Evolutionary conservation across 2,888 invertebrate species (phyloP).

Genomic region (Prostheceraeus crozeri): DNA sequence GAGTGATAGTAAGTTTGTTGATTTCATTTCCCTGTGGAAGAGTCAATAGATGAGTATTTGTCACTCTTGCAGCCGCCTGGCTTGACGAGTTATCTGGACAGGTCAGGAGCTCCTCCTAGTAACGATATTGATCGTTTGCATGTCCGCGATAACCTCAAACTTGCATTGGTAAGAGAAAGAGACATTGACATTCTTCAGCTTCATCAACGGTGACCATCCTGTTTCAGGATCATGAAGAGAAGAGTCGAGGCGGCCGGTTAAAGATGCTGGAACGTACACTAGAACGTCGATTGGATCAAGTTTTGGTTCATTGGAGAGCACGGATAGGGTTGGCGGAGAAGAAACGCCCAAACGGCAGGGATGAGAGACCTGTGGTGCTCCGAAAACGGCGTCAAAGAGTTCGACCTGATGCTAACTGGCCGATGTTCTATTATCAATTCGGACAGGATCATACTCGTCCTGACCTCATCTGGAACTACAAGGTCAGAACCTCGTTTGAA

Average conservation of each 20-base stretch:
- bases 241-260: too few relatives aligned
- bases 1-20: constrained; percentile 69
- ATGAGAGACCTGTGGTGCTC: constrained; percentile 75
- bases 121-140: constrained; percentile 61
- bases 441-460: constrained; percentile 84
- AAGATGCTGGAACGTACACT: constrained; percentile 32
- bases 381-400: constrained; percentile 78
- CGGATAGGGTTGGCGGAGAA: constrained; percentile 56
- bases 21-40: too few relatives aligned
- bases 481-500: constrained; percentile 65
- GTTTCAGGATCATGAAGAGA: too few relatives aligned
- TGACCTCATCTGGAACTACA: constrained; percentile 97
- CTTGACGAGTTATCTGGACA: constrained; percentile 77
- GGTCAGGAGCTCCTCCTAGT: constrained; percentile 70
- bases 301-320: constrained; percentile 59
- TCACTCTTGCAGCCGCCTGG: constrained; percentile 78
- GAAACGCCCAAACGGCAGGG: constrained; percentile 43
- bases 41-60: too few relatives aligned
- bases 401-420: constrained; percentile 70
- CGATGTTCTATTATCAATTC: constrained; percentile 88
- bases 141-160: constrained; percentile 79
- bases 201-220: constrained; percentile 25
- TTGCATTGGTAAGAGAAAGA: constrained; percentile 65
- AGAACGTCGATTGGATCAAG: constrained; percentile 54
- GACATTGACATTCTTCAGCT: constrained; percentile 24